Percentiles rank a stretch among this genome's conserved stretches.
phyloP scores from a whole-genome alignment of 2,113 vertebrate species.

The Siniperca chuatsi region DNA sequence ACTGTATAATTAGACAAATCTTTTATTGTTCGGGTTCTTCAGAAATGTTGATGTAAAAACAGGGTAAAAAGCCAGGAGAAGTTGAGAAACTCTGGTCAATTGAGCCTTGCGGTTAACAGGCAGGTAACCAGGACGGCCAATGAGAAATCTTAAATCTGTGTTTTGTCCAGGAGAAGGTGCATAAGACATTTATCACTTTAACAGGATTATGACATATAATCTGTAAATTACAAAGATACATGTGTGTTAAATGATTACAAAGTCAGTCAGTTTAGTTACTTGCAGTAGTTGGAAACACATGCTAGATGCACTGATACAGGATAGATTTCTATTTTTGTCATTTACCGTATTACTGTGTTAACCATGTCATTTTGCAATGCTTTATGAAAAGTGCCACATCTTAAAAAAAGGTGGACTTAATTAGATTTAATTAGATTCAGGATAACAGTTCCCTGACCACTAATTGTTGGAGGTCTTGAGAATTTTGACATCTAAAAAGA shows the following conservation, averaged over 20 bases:
- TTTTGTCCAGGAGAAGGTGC: slow-evolving; percentile 45
- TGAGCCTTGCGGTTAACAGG: neutral
- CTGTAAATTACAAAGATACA: neutral
- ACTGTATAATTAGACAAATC: neutral
- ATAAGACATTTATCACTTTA: neutral
- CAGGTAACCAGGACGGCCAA: neutral
- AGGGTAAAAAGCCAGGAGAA: neutral
- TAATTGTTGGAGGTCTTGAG: neutral
- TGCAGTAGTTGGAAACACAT: neutral
- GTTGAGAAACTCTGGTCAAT: slow-evolving; percentile 12
- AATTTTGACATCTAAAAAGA: too few relatives aligned
- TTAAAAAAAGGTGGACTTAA: neutral
- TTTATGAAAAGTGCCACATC: neutral
- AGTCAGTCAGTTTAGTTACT: neutral
- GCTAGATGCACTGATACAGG: neutral
- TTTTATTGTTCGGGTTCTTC: neutral
- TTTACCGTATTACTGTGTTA: neutral
- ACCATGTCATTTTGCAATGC: neutral
- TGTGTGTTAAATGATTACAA: neutral
- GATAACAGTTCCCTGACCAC: neutral
- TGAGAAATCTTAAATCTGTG: slow-evolving; percentile 51
- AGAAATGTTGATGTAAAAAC: neutral
- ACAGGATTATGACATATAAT: neutral
- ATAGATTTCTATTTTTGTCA: neutral
- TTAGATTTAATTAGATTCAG: neutral